Percentiles rank a stretch among this genome's conserved stretches.
These are phyloP conservation scores for Sebastes matsubarae DNA, from an alignment of 2,797 vertebrate genomes.

Conservation along the genomic window DNA sequence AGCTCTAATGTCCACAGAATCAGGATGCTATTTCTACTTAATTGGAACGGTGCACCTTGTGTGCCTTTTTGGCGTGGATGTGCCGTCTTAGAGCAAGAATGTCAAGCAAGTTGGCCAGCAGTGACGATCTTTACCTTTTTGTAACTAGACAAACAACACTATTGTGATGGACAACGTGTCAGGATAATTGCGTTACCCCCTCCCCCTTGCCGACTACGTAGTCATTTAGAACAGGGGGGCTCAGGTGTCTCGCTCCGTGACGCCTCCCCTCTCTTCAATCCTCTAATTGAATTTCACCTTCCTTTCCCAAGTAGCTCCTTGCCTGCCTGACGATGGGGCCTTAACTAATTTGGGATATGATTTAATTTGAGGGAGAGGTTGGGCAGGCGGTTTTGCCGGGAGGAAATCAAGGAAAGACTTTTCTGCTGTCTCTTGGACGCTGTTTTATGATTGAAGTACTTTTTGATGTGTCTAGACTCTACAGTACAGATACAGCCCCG, in stretches of 20 bases:
- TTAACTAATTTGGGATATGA: slow-evolving; percentile 71
- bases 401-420: slow-evolving; percentile 30
- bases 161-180: slow-evolving; percentile 73
- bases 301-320: slow-evolving; percentile 66
- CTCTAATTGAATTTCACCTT: slow-evolving; percentile 80
- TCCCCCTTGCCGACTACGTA: slow-evolving; percentile 47
- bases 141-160: slow-evolving; percentile 64
- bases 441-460: slow-evolving; percentile 22
- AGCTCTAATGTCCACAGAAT: not conserved
- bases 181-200: slow-evolving; percentile 72
- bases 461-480: slow-evolving; percentile 1
- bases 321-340: slow-evolving; percentile 61
- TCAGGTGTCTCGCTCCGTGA: slow-evolving; percentile 79
- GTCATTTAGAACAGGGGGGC: slow-evolving; percentile 67
- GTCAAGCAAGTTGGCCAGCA: slow-evolving; percentile 6
- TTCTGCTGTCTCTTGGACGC: slow-evolving; percentile 18
- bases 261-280: slow-evolving; percentile 61
- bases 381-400: slow-evolving; percentile 1
- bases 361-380: slow-evolving; percentile 68
- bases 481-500: not conserved
- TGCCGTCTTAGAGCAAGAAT: slow-evolving; percentile 29
- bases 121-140: slow-evolving; percentile 44
- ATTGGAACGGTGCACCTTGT: not conserved
- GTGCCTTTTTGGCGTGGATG: not conserved
- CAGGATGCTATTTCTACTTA: not conserved